Base-by-base conservation (phyloP, 2,113 vertebrate species). In the Spea multiplicata region DNA sequence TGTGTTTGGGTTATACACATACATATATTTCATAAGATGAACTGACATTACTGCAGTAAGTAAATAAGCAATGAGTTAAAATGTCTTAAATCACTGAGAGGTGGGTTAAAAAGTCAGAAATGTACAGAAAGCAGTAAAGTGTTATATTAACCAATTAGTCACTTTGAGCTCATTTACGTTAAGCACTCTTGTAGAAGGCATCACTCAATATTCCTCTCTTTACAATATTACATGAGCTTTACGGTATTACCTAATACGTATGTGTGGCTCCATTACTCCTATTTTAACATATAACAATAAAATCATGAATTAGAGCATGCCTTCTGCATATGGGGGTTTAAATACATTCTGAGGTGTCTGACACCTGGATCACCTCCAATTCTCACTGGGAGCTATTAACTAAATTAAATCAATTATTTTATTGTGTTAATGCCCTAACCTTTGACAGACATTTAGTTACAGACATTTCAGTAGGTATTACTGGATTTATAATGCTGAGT, bases 381-480 rank as follows among this genome's bases (percentile, higher is more conserved):
- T 74, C 73, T 74, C 73, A 74, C 5, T 44, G 61, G 59, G 48
- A 74, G 5, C 64, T 62, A 66, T 74, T 44, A 44, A 74, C 64
- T 50, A 48, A 48, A 64, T 66, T 30, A 30, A 30, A 30, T 50
- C 14, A 59, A 65, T 74, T 74, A 46, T 48, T 74, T 74, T 74
- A 74, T 46, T 65, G 73, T 12, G 16, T 59, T 48, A 14, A 59
- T 52, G 59, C 61, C 73, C 73, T 44, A 8, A 74, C 47, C 73
- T 52, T 16, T 66, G 61, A 64, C 73, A 30, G 30, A 30, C 30
- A 30, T 30, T 30, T 30, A 30, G 30, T 30, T 30, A 30, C 30
- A 30, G 30, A 30, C 30, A 30, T 30, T 30, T 30, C 30, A 30
- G 30, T 30, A 2, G 30, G 30, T 30, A 30, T 30, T 30, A 30